Base-by-base conservation (phyloP, 2,888 invertebrate genomes). In the Ptilodon capucinus region DNA sequence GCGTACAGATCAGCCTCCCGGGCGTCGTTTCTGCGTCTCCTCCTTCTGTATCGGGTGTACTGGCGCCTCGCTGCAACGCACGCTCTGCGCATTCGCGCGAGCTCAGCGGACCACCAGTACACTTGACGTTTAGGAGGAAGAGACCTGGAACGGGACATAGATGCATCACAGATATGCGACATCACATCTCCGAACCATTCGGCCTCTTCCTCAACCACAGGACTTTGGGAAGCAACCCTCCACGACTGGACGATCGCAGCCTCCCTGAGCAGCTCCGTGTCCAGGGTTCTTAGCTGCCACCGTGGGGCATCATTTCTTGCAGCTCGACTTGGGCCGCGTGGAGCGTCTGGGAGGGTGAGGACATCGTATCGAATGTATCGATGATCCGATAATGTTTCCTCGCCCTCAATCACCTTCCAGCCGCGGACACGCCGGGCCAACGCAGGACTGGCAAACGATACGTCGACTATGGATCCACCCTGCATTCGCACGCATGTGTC, bases 31-130 rank as follows among this genome's bases (percentile, higher is more conserved):
- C n/a, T n/a, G n/a, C 9, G 35, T 13, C 30, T 21, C 2, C 44
- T 25, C 28, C 48, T 23, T 11, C 44, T 19, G 7, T 18, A 9
- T 1, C 44, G 4, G 3, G 40, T 41, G 23, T 21, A 44, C 28
- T 14, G 19, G 14, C 48, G 30, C 11, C 38, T 25, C 18, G 28
- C 40, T 7, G 14, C 42, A 0, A 40, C 18, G 13, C 45, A 42
- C 3, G 39, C 19, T 2, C n/a, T 16, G 9, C 49, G 45, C 18
- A 49, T 13, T 2, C 25, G 13, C 9, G 42, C 39, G 11, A 49
- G 13, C 13, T 49, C 44, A 0, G n/a, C 30, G 4, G 41, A 30
- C 46, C 46, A 46, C 46, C 46, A 46, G 32, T 46, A 46, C 3
- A 46, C 46, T n/a, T 11, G 21, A 2, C 42, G 36, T 23, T 18